phyloP scores from a whole-genome alignment of 2,797 vertebrate species.

The Yasuhikotakia modesta region DNA sequence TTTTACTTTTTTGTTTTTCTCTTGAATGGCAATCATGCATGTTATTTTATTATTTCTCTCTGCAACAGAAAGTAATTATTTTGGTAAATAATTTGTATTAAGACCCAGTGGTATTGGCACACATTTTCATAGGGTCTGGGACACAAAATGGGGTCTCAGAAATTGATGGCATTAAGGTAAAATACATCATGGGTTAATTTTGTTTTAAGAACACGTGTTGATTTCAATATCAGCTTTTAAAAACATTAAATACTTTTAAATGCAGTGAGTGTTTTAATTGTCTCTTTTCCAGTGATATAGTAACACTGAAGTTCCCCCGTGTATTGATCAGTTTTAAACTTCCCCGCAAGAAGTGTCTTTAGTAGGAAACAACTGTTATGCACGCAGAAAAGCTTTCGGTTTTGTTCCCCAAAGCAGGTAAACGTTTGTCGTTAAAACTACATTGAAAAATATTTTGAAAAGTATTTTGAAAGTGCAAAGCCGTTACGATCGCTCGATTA shows the following conservation, averaged over 20 bases:
- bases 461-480: background rate
- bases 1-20: slow-evolving; percentile 52
- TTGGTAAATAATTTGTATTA: slow-evolving; percentile 85
- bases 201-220: slow-evolving; percentile 55
- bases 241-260: slow-evolving; percentile 62
- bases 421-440: background rate
- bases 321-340: background rate
- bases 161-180: slow-evolving; percentile 66
- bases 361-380: too few species aligned
- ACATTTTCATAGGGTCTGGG: slow-evolving; percentile 81
- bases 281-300: background rate
- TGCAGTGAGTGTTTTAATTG: slow-evolving; percentile 20
- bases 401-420: too few species aligned
- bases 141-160: slow-evolving; percentile 67
- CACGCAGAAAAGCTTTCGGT: too few species aligned
- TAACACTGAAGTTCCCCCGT: background rate
- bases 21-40: slow-evolving; percentile 79
- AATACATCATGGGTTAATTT: slow-evolving; percentile 51
- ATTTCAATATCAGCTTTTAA: slow-evolving; percentile 62
- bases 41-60: slow-evolving; percentile 79
- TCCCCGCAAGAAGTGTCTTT: background rate
- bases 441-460: background rate
- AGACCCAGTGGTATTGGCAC: slow-evolving; percentile 79
- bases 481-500: slow-evolving; percentile 13
- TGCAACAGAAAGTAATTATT: slow-evolving; percentile 74